These are phyloP conservation scores for Chironomus tepperi DNA, from an alignment of 1,140 invertebrate species.

Conservation along the genomic window DNA sequence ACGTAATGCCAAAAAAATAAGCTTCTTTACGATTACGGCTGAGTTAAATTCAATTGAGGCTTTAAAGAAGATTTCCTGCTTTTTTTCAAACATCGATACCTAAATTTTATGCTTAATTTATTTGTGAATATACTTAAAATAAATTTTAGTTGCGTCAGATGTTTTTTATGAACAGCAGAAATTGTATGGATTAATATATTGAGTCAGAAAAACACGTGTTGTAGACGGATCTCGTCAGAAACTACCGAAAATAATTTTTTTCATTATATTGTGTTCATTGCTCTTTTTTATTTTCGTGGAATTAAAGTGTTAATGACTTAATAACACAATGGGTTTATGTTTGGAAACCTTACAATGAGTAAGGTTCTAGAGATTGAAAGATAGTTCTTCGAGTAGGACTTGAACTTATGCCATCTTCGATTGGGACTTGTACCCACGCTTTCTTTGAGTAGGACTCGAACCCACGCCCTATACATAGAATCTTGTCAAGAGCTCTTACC, in stretches of 20 bases:
- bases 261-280: neutral
- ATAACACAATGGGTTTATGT: too few relatives aligned
- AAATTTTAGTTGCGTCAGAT: neutral
- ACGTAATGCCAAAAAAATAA: too few relatives aligned
- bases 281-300: neutral
- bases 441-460: too few relatives aligned
- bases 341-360: too few relatives aligned
- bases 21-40: neutral
- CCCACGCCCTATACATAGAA: too few relatives aligned
- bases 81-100: neutral
- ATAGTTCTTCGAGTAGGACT: too few relatives aligned
- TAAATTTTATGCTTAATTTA: neutral
- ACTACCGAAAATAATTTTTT: neutral
- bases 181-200: neutral
- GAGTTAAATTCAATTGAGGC: neutral
- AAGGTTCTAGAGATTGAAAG: too few relatives aligned
- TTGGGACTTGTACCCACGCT: too few relatives aligned
- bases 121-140: constrained; percentile 1
- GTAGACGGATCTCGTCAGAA: neutral
- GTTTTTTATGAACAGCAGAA: neutral
- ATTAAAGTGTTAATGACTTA: too few relatives aligned
- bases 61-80: neutral
- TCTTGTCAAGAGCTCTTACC: too few relatives aligned
- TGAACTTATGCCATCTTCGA: too few relatives aligned
- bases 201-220: neutral